These are phyloP conservation scores for Rhinophrynus dorsalis DNA, from an alignment of 2,797 vertebrate species.

Conservation along the genomic window DNA sequence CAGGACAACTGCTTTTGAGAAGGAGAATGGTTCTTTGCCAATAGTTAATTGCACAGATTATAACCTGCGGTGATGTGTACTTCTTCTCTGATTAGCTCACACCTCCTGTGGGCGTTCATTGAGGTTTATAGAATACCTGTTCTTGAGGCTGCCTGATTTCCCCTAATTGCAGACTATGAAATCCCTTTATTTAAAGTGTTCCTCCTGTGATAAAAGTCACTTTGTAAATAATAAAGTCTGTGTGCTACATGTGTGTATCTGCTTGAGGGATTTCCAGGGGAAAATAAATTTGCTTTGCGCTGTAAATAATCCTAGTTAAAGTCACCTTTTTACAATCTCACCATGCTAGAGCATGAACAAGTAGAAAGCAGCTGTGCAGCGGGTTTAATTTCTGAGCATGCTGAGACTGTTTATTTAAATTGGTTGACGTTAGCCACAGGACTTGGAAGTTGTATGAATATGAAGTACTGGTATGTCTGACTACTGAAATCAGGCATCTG, in stretches of 20 bases:
- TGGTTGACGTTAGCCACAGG: slow-evolving; percentile 28
- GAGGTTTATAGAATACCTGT: slow-evolving; percentile 22
- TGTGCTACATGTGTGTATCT: slow-evolving; percentile 33
- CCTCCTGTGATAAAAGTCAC: slow-evolving; percentile 41
- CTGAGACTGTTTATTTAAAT: slow-evolving; percentile 39
- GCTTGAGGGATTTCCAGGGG: slow-evolving; percentile 24
- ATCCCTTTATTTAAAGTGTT: slow-evolving; percentile 34
- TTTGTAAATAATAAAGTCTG: slow-evolving; percentile 38
- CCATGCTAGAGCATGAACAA: slow-evolving; percentile 22
- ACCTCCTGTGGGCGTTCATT: slow-evolving; percentile 6
- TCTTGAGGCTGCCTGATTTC: slow-evolving; percentile 27
- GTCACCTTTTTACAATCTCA: slow-evolving; percentile 39
- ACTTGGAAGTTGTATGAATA: slow-evolving; percentile 21
- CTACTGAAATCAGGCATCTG: slow-evolving; percentile 17
- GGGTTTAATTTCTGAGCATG: slow-evolving; percentile 28
- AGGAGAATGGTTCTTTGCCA: neutral
- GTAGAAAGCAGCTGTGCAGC: slow-evolving; percentile 36
- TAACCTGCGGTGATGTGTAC: slow-evolving; percentile 25
- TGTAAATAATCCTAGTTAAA: slow-evolving; percentile 45
- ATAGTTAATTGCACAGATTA: slow-evolving; percentile 26
- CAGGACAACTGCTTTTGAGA: slow-evolving; percentile 5
- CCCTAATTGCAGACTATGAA: slow-evolving; percentile 41
- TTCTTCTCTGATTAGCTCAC: slow-evolving; percentile 12
- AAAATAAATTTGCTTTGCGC: slow-evolving; percentile 32
- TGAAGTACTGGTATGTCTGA: neutral